A percentile compares a stretch with the other conserved stretches of the same genome.
Evolutionary conservation across 2,888 invertebrate species (phyloP).

Genomic region (Melanophora roralis): DNA sequence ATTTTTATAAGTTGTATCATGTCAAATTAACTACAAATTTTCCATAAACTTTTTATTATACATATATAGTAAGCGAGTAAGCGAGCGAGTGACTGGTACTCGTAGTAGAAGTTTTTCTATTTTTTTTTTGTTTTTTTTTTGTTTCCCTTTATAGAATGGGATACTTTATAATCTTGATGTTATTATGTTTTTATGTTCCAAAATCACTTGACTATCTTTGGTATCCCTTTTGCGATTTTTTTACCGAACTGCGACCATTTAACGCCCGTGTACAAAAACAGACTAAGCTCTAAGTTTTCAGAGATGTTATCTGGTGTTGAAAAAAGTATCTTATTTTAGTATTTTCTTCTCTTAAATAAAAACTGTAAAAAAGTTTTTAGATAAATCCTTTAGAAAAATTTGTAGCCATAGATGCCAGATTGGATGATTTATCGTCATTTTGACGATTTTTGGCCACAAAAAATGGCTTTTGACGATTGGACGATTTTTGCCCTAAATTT

Average conservation of each 20-base stretch:
- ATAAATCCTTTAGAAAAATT: constrained; percentile 11
- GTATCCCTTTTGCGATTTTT: constrained; percentile 21
- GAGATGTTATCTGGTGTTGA: constrained; percentile 73
- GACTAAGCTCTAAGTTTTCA: constrained; percentile 75
- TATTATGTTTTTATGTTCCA: constrained; percentile 44
- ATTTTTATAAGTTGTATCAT: background rate
- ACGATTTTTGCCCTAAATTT: no score
- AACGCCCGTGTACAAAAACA: constrained; percentile 77
- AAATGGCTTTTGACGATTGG: no score
- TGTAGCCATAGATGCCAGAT: no score
- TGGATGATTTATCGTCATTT: no score
- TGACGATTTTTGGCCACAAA: no score
- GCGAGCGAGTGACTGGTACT: no score
- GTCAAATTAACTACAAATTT: constrained; percentile 7
- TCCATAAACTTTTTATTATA: constrained; percentile 8
- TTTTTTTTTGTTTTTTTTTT: background rate
- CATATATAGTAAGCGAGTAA: background rate
- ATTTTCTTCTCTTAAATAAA: constrained; percentile 43
- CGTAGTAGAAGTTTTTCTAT: background rate
- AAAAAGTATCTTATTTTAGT: constrained; percentile 30
- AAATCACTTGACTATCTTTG: constrained; percentile 40
- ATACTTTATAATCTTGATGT: constrained; percentile 33
- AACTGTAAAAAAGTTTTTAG: background rate
- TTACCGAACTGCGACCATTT: constrained; percentile 73
- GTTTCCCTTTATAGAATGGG: background rate